Percentiles rank a stretch among this genome's conserved stretches.
phyloP scores from a whole-genome alignment of 2,888 invertebrate species.

The Idaea biselata region DNA sequence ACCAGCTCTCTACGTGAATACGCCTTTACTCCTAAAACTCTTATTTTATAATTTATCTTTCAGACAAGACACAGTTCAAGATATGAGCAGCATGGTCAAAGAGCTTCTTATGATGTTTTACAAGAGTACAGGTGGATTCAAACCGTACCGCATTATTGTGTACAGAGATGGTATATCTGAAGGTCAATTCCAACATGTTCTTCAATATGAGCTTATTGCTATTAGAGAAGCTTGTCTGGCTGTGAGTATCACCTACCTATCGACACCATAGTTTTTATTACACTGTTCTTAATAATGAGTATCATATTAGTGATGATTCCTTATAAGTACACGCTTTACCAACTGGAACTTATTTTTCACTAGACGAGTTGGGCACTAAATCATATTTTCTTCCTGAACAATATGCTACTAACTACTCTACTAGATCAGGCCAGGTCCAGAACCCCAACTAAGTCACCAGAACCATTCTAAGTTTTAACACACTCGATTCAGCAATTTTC shows the following conservation, averaged over 20 bases:
- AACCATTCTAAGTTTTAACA: background rate
- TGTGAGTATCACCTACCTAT: slow-evolving; percentile 37
- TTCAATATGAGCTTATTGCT: slow-evolving; percentile 98
- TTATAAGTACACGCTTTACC: too few species aligned
- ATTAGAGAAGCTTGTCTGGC: slow-evolving; percentile 97
- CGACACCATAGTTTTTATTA: background rate
- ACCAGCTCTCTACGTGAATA: too few species aligned
- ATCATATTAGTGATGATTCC: background rate
- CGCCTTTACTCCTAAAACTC: background rate
- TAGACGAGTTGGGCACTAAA: too few species aligned
- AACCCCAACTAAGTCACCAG: too few species aligned
- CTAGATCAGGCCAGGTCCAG: too few species aligned
- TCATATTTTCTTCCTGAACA: too few species aligned
- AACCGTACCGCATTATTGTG: slow-evolving; percentile 98
- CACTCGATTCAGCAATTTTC: too few species aligned
- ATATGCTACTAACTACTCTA: too few species aligned
- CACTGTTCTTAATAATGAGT: background rate
- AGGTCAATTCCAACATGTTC: slow-evolving; percentile 98
- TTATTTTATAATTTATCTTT: slow-evolving; percentile 22
- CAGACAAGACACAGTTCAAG: slow-evolving; percentile 99
- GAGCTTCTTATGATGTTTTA: slow-evolving; percentile 99
- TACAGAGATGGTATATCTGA: slow-evolving; percentile 99
- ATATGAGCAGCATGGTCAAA: slow-evolving; percentile 98
- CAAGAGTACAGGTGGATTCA: slow-evolving; percentile 99
- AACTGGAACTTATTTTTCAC: too few species aligned